A percentile compares a stretch with the other conserved stretches of the same genome.
Evolutionary conservation across 2,113 vertebrate genomes (phyloP).

Genomic region (Sylvietta virens): DNA sequence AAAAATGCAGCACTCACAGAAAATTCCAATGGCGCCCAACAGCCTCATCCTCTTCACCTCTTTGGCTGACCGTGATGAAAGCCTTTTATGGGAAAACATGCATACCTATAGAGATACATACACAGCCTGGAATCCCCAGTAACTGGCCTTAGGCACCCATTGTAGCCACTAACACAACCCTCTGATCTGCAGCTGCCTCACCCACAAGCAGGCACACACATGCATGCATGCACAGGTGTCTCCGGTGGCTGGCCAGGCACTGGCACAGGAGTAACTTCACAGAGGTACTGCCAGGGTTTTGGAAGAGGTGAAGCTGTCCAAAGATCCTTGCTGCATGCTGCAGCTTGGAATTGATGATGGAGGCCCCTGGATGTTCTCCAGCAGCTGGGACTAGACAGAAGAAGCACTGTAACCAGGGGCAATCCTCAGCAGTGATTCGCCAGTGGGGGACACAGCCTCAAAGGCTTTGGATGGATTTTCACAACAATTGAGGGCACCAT

Average conservation of each 20-base stretch:
- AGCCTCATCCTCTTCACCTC: neutral
- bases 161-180: no score
- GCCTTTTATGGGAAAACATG: neutral
- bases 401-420: neutral
- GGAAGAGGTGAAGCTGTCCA: accelerated
- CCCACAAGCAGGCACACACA: neutral
- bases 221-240: neutral
- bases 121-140: neutral
- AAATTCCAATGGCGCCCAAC: neutral
- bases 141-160: neutral
- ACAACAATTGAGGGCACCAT: neutral
- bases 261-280: neutral
- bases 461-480: neutral
- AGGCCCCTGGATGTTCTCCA: neutral
- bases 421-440: neutral
- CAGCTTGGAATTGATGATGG: neutral
- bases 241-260: neutral
- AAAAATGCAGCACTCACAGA: neutral
- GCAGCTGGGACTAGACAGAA: neutral
- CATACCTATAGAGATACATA: accelerated
- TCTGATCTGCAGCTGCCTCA: neutral
- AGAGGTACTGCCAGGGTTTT: neutral
- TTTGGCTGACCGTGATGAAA: neutral
- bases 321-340: neutral
- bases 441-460: neutral